Percentiles rank a stretch among this genome's conserved stretches.
Conservation (phyloP, 2,797 vertebrate genomes). For the Alcedo atthis region DNA sequence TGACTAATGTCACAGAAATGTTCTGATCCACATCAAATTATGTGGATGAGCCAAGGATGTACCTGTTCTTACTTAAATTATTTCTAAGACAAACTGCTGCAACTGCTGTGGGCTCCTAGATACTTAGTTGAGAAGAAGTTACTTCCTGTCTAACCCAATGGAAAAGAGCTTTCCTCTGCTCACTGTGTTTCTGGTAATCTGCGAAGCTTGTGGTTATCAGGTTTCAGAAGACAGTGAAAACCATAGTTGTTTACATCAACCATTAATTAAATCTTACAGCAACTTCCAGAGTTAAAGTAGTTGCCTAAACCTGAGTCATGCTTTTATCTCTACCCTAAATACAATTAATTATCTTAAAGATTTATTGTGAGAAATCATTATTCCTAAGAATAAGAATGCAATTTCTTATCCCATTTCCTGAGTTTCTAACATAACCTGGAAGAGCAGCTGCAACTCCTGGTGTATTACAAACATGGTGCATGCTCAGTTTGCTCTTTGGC, state of each 20-base stretch:
- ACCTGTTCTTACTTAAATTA: background rate
- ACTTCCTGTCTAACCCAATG: background rate
- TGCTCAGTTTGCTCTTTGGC: background rate
- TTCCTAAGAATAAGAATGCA: background rate
- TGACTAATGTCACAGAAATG: background rate
- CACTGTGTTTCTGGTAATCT: background rate
- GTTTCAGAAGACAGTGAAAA: background rate
- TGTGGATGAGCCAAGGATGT: background rate
- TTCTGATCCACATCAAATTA: background rate
- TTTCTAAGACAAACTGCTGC: background rate
- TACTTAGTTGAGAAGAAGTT: background rate
- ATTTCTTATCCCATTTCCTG: background rate
- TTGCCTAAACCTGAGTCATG: background rate
- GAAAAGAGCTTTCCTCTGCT: background rate
- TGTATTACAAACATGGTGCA: rapidly evolving
- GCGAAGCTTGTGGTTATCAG: background rate
- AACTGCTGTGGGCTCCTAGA: background rate
- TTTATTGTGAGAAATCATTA: background rate
- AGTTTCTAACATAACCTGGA: background rate
- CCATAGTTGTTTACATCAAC: background rate
- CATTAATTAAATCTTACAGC: background rate
- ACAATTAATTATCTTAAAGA: background rate
- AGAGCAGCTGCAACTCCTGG: background rate
- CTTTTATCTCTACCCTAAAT: background rate
- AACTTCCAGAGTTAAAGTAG: background rate